Conservation (phyloP, 2,113 vertebrate species). For the Pyxicephalus adspersus region DNA sequence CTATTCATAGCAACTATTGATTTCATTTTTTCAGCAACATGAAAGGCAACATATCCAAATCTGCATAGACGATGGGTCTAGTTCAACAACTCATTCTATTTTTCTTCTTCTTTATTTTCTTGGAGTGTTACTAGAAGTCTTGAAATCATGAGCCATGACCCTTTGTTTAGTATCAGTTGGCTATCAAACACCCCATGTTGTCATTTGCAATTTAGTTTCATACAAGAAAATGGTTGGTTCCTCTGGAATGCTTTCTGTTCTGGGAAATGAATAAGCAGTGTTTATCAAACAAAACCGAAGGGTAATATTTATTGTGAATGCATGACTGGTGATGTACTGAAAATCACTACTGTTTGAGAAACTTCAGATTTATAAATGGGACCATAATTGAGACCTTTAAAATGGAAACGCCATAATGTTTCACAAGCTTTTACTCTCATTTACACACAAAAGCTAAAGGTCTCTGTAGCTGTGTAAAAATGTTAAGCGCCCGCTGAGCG, state of each 20-base stretch:
- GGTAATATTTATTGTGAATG: constrained; percentile 38
- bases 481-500: constrained; percentile 51
- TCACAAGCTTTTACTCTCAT: constrained; percentile 23
- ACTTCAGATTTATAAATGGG: constrained; percentile 7
- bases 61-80: too few relatives aligned
- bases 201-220: not conserved
- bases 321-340: constrained; percentile 22
- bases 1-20: too few relatives aligned
- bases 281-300: not conserved
- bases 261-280: constrained; percentile 10
- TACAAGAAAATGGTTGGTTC: not conserved
- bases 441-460: constrained; percentile 51
- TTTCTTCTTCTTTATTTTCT: too few relatives aligned
- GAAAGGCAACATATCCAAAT: too few relatives aligned
- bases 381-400: constrained; percentile 47
- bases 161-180: not conserved
- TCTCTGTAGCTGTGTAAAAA: constrained; percentile 47
- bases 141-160: too few relatives aligned
- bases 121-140: too few relatives aligned
- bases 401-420: constrained; percentile 39
- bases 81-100: too few relatives aligned
- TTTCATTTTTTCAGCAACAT: too few relatives aligned
- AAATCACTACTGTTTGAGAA: constrained; percentile 7
- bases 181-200: not conserved
- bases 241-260: not conserved